Evolutionary conservation across 2,113 vertebrate species (phyloP).

Genomic region (Aegypius monachus): DNA sequence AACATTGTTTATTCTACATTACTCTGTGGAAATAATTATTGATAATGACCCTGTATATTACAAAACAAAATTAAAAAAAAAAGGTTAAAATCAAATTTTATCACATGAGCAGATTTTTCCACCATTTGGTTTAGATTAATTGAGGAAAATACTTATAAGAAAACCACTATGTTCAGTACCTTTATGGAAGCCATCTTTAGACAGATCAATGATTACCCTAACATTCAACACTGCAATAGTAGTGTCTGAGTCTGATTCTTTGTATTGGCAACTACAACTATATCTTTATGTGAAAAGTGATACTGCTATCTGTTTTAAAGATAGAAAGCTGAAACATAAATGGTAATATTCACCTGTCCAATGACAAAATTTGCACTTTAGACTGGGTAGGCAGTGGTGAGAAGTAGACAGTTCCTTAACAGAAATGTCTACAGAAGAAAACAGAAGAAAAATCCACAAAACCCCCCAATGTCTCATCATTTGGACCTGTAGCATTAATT

Average conservation of each 20-base stretch:
- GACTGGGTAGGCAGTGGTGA: not conserved
- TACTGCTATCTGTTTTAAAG: not conserved
- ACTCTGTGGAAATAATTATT: not conserved
- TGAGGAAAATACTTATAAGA: not conserved
- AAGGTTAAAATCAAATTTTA: not conserved
- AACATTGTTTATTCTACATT: not conserved
- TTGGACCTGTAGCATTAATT: not conserved
- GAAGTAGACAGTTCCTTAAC: not conserved
- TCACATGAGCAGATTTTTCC: not conserved
- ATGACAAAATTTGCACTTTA: not conserved
- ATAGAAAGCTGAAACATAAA: not conserved
- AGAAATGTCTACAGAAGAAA: not conserved
- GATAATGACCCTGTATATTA: not conserved
- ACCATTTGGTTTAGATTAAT: not conserved
- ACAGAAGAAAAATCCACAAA: not conserved
- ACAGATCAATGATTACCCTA: not conserved
- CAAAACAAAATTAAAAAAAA: not conserved
- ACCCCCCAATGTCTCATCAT: fast-evolving
- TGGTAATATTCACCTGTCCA: not conserved
- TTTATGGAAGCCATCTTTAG: not conserved
- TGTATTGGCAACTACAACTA: not conserved
- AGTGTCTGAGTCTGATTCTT: not conserved
- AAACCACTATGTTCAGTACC: fast-evolving
- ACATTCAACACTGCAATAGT: not conserved
- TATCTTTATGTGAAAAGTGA: not conserved